Conservation (phyloP, 2,797 vertebrate species). For the Hemibagrus guttatus region DNA sequence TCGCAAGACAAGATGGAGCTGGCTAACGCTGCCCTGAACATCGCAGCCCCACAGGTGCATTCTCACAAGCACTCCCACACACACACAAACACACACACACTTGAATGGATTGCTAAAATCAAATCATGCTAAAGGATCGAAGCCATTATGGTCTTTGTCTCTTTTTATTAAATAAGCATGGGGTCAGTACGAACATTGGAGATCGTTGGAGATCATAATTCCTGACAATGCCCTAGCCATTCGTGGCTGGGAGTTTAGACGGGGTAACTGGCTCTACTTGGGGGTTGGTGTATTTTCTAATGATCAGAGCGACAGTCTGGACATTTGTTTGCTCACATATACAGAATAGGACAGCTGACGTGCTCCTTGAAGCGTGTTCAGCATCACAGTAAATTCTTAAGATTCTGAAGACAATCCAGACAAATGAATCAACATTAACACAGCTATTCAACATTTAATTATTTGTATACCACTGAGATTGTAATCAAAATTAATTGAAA, state of each 20-base stretch:
- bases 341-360: background rate
- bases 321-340: background rate
- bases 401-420: background rate
- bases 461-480: background rate
- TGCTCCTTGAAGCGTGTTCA: background rate
- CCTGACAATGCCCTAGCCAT: background rate
- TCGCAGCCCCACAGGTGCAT: slow-evolving; percentile 88
- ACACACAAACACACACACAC: background rate
- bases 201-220: background rate
- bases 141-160: background rate
- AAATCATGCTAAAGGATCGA: background rate
- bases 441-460: background rate
- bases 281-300: background rate
- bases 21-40: slow-evolving; percentile 84
- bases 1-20: slow-evolving; percentile 94
- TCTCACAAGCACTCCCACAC: background rate
- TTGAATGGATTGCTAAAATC: background rate
- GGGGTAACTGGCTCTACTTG: background rate
- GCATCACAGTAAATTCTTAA: background rate
- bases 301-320: background rate
- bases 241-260: background rate
- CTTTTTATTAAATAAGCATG: background rate
- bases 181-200: background rate
- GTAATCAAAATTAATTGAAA: background rate
- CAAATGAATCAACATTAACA: background rate